Evolutionary conservation across 2,797 vertebrate genomes (phyloP), one percentile per base, ranked within the genome.

Genomic region (Acrossocheilus fasciatus): DNA sequence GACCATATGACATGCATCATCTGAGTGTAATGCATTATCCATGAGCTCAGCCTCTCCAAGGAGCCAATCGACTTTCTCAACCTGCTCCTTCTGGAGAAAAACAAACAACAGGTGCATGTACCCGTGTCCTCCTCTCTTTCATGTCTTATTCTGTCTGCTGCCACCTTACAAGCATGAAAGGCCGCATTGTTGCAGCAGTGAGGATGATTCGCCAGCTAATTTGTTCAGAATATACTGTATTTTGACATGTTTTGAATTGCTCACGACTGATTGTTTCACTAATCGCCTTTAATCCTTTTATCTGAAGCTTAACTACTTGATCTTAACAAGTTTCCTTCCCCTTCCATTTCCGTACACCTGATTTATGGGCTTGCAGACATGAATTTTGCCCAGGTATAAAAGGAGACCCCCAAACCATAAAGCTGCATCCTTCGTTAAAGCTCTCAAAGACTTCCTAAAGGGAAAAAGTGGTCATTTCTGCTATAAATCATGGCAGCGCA

Each of bases 381-480:
- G 6, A 54, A 30, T 81, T 64, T 81, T 41, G 69, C 54, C 39
- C 78, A 86, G 87, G 82, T 80, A 83, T 86, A 84, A 78, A 82
- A 86, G 52, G 70, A 77, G 77, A 62, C 82, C 79, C 70, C 73
- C 39, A 52, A 85, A 73, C 47, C 79, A 77, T 75, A 88, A 89
- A 90, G 89, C 88, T 89, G 89, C 89, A 90, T 91, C 89, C 90
- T 90, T 89, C 87, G 88, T 85, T 87, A 76, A 78, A 77, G 50
- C 70, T 90, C 91, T 94, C 91, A 94, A 92, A 93, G 90, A 86
- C 90, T 91, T 95, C 94, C 93, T 94, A 87, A 82, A 94, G 94
- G 95, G 94, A 94, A 86, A 82, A 86, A 94, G 92, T 93, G 92
- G 91, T 85, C 86, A 90, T 91, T 87, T 73, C 76, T 91, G 90